These are phyloP conservation scores for Diarsia mendica DNA, from an alignment of 2,888 invertebrate genomes.

Conservation along the genomic window DNA sequence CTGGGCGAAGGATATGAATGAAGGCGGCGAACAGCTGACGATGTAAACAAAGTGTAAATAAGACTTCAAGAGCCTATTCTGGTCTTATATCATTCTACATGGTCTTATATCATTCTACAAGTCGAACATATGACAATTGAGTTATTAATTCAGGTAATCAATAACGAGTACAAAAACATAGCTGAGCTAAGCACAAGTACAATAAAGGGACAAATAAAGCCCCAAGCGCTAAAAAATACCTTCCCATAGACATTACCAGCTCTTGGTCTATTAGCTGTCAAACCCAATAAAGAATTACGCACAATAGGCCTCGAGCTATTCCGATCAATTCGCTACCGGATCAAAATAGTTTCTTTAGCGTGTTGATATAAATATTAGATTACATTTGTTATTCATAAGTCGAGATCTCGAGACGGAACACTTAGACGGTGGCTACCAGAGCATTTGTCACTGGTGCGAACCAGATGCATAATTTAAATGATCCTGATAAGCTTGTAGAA, in stretches of 20 bases:
- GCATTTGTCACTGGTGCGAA: slow-evolving; percentile 59
- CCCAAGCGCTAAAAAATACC: not conserved
- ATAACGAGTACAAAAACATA: not conserved
- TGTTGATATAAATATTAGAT: slow-evolving; percentile 81
- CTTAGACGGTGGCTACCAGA: slow-evolving; percentile 51
- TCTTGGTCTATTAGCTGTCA: slow-evolving; percentile 14
- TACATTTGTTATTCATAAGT: slow-evolving; percentile 81
- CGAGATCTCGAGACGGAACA: slow-evolving; percentile 76
- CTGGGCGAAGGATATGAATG: no score
- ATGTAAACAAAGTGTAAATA: not conserved
- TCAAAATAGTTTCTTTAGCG: slow-evolving; percentile 81
- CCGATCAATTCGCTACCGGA: slow-evolving; percentile 80
- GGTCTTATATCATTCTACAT: no score
- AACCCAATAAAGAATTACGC: slow-evolving; percentile 41
- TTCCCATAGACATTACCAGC: not conserved
- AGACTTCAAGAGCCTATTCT: not conserved
- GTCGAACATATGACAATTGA: not conserved
- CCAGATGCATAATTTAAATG: slow-evolving; percentile 61
- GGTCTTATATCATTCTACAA: no score
- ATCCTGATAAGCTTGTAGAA: slow-evolving; percentile 48
- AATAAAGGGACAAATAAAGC: not conserved
- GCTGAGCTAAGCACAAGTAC: not conserved
- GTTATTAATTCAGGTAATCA: not conserved
- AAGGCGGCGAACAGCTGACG: no score
- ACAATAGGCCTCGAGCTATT: slow-evolving; percentile 72